These are phyloP conservation scores for Vombatus ursinus DNA, from an alignment of 2,113 vertebrate species.

Conservation along the genomic window DNA sequence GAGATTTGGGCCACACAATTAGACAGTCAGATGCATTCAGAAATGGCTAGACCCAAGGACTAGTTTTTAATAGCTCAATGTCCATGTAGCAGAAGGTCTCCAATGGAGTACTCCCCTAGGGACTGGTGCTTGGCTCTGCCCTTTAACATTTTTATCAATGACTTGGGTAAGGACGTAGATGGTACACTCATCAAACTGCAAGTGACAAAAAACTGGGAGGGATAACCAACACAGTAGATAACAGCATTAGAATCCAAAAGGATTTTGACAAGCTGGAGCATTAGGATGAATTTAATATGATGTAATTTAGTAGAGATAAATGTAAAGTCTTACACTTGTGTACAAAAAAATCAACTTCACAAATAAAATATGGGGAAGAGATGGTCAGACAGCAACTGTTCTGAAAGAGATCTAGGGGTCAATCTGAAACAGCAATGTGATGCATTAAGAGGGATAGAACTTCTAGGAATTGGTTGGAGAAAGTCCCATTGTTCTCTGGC, in stretches of 20 bases:
- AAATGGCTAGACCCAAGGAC: not conserved
- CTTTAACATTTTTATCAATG: too few species aligned
- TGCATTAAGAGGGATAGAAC: too few species aligned
- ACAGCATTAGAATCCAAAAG: not conserved
- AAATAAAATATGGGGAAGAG: too few species aligned
- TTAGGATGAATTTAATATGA: not conserved
- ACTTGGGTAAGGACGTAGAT: not conserved
- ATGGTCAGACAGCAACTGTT: not conserved
- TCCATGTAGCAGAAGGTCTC: not conserved
- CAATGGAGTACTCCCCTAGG: not conserved
- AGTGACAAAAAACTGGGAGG: not conserved
- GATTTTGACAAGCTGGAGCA: not conserved
- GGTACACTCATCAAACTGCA: not conserved
- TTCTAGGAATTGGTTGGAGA: too few species aligned
- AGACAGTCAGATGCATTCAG: not conserved
- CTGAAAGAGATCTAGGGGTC: not conserved
- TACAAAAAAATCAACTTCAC: too few species aligned
- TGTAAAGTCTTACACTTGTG: too few species aligned
- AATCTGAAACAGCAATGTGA: too few species aligned
- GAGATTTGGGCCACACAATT: not conserved
- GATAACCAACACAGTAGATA: not conserved
- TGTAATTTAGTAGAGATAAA: too few species aligned
- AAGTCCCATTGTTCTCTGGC: too few species aligned
- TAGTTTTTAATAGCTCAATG: not conserved
- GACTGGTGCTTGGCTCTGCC: not conserved